Evolutionary conservation across 2,888 invertebrate genomes (phyloP), one percentile per base, ranked within the genome.

Genomic region (Oxystoma pomonae): DNA sequence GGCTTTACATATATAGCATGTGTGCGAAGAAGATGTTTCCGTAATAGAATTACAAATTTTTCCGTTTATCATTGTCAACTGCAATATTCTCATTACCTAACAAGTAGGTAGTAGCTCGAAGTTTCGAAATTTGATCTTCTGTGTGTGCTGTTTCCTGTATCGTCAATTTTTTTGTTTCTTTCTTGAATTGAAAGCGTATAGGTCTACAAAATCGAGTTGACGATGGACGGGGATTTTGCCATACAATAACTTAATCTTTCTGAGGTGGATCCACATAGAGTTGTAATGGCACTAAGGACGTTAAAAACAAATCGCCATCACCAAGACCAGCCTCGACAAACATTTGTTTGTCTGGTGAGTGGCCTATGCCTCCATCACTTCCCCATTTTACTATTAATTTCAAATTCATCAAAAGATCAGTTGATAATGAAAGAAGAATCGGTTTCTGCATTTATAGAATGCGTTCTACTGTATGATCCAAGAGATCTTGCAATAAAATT

Each of bases 221-320:
- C 19, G 56, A 60, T 5, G 57, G 60, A 22, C 56, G 60, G 16
- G 60, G 60, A 60, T 60, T 60, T 22, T 60, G 59, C 60, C 60
- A 60, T 17, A 60, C 17, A 60, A 60, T 58, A 57, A 20, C 17
- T 17, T 17, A 16, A 50, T 53, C 53, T 53, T 5, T 9, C 16
- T 16, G 5, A 17, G 53, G n/a, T 55, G 53, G 19, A 57, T 60
- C 19, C 18, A 19, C 20, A 62, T 18, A 9, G 59, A 62, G 49
- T 52, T 60, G 62, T 16, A 62, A 21, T 7, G 62, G 50, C 35
- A 60, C 62, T 59, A 16, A 58, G 53, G 58, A 60, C 12, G 59
- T 51, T 20, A 62, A 60, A n/a, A 60, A 60, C 56, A 60, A n/a
- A 57, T 20, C 17, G 16, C 21, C 56, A 57, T 60, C 56, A 1